Evolutionary conservation across 2,113 vertebrate species (phyloP).

Genomic region (Menura novaehollandiae): DNA sequence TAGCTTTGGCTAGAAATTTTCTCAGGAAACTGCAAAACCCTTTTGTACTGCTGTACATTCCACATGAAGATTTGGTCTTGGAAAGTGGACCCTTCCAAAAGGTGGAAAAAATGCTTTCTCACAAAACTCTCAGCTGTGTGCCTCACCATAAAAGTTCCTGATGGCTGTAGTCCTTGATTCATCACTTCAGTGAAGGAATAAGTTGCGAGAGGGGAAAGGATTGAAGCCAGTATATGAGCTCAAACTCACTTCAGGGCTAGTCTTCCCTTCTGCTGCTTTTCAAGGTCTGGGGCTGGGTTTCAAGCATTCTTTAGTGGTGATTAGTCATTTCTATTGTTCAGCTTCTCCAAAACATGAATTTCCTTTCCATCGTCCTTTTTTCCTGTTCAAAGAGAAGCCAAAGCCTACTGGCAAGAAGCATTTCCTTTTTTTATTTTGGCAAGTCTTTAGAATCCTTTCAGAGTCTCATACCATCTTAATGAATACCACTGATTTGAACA

Average conservation of each 20-base stretch:
- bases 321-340: slow-evolving; percentile 65
- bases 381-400: slow-evolving; percentile 49
- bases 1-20: not conserved
- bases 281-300: slow-evolving; percentile 48
- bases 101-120: not conserved
- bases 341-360: slow-evolving; percentile 57
- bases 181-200: not conserved
- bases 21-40: not conserved
- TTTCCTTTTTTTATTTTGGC: slow-evolving; percentile 43
- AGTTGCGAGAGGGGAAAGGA: not conserved
- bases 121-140: not conserved
- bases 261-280: slow-evolving; percentile 28
- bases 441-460: not conserved
- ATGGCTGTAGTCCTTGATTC: not conserved
- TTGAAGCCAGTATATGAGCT: not conserved
- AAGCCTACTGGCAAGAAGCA: slow-evolving; percentile 31
- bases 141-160: not conserved
- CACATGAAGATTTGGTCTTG: not conserved
- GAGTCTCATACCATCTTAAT: slow-evolving; percentile 17
- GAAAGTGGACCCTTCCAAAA: not conserved
- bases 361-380: slow-evolving; percentile 56
- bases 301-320: slow-evolving; percentile 55
- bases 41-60: not conserved
- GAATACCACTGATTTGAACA: not conserved
- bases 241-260: slow-evolving; percentile 34